Evolutionary conservation across 2,797 vertebrate species (phyloP), one percentile per base, ranked within the genome.

Genomic region (Psittacula echo): DNA sequence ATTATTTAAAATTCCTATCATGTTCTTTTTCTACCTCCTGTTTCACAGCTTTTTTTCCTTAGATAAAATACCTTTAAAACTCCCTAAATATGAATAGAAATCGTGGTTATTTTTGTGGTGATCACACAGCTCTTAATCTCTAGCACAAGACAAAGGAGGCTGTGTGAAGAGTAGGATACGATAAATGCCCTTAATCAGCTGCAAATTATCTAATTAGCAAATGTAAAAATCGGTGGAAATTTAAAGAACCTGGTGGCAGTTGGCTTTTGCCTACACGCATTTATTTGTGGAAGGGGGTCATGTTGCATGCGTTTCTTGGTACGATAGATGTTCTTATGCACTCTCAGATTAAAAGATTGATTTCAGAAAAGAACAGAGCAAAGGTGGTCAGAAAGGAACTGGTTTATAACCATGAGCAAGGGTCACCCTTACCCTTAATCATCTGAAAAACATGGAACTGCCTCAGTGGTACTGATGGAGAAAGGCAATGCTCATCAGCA

Each of bases 1-100:
- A 51, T 70, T 85, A 73, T 89, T 76, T 86, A 34, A 71, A 96
- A 89, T 96, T 45, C 26, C 23, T 70, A 60, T 60, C 6, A 8
- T 24, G 12, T 8, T 5, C 19, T 58, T 71, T 67, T 95, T 89
- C 74, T 4, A 48, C 44, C 68, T 84, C 7, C 34, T 23, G 0
- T 87, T 94, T 89, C 51, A 32, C 22, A 44, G 13, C 0, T 27
- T 56, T 76, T 80, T 70, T 70, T 76, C 23, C 34, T 45, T 32
- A 26, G 42, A 29, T 58, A 47, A 84, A 87, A 32, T 48, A 82
- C 30, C 15, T 15, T 1, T 44, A 48, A 19, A 61, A 26, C 23
- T 86, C 62, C 32, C 24, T 7, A 22, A 58, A 3, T n/a, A 18
- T 30, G 22, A 84, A 32, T 26, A 56, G 37, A 37, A 44, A n/a